Evolutionary conservation across 1,140 invertebrate species (phyloP).

Genomic region (Steinernema feltiae): DNA sequence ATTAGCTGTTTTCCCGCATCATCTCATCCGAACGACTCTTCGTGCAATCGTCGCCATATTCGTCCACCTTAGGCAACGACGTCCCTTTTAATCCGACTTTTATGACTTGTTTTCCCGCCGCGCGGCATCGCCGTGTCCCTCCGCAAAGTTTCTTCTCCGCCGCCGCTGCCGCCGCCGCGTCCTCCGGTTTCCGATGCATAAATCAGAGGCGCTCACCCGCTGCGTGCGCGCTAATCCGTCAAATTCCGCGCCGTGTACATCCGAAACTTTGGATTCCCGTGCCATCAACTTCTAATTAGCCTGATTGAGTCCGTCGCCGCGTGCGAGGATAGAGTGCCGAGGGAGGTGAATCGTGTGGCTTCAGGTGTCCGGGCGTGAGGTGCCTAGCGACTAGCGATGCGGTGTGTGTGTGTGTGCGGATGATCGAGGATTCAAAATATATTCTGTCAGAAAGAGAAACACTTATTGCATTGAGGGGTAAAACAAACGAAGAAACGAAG

Average conservation of each 20-base stretch:
- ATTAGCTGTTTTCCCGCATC: no score
- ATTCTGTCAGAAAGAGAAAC: background rate
- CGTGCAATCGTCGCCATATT: no score
- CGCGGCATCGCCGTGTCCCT: no score
- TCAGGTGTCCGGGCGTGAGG: background rate
- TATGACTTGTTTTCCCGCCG: conserved; percentile 7
- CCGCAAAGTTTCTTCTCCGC: background rate
- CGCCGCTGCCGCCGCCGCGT: no score
- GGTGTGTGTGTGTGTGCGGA: background rate
- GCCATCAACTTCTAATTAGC: background rate
- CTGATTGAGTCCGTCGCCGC: background rate
- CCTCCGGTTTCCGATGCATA: background rate
- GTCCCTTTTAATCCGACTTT: conserved; percentile 12
- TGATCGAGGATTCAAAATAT: background rate
- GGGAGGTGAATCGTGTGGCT: background rate
- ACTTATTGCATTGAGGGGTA: background rate
- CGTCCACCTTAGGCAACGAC: background rate
- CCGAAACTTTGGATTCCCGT: background rate
- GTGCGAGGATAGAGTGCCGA: background rate
- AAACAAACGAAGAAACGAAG: background rate
- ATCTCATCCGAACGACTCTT: no score
- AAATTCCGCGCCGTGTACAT: no score
- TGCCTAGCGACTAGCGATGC: background rate
- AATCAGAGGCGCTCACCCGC: background rate
- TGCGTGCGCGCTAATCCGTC: background rate